These are phyloP conservation scores for Mimumesa dahlbomi DNA, from an alignment of 2,888 invertebrate genomes.

Conservation along the genomic window DNA sequence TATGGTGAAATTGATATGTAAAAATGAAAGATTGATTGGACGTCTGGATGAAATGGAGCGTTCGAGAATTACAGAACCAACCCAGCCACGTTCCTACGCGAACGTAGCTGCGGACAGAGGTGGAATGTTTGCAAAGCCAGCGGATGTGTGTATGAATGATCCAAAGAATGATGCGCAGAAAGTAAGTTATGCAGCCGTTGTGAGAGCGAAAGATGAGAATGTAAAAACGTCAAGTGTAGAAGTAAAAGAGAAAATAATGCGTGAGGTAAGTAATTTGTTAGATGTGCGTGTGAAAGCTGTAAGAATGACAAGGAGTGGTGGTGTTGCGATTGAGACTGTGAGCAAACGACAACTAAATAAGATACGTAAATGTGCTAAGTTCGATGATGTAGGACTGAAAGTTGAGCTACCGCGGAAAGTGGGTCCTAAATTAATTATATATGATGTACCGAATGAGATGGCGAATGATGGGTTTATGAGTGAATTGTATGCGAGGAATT, in stretches of 20 bases:
- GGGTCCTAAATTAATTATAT: background rate
- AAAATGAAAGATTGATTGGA: background rate
- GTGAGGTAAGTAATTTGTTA: background rate
- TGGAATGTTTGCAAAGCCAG: no score
- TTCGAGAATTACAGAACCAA: background rate
- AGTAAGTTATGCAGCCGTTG: slow-evolving; percentile 8
- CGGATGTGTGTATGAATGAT: no score
- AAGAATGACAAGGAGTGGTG: slow-evolving; percentile 4
- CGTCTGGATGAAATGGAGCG: background rate
- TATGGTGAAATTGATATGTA: background rate
- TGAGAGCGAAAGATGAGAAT: background rate
- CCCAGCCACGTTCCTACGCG: no score
- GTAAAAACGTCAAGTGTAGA: background rate
- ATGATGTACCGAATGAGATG: slow-evolving; percentile 8
- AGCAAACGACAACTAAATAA: background rate
- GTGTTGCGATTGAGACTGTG: background rate
- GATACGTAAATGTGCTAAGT: background rate
- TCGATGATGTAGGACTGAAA: background rate
- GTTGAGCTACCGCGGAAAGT: background rate
- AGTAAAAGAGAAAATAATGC: slow-evolving; percentile 12
- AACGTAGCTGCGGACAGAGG: no score
- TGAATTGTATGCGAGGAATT: slow-evolving; percentile 9
- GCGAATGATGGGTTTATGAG: background rate
- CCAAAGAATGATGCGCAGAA: no score
- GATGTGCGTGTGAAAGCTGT: background rate